Base-by-base conservation (phyloP, 2,113 vertebrate genomes). In the Alces alces region DNA sequence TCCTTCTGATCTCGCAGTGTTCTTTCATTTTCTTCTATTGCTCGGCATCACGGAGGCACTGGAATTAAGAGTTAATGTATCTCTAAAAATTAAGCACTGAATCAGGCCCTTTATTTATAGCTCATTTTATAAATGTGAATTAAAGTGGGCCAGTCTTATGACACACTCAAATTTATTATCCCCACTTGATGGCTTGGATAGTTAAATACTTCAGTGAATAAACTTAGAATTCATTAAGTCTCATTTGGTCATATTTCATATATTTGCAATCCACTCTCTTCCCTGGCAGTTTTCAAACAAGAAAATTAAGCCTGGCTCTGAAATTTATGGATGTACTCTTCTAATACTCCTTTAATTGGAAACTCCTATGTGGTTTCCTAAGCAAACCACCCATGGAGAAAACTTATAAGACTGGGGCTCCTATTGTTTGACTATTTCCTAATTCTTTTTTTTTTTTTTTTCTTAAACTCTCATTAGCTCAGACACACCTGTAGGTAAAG, bases 151-250 rank as follows among this genome's bases (percentile, higher is more conserved):
- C 82, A 93, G 97, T 97, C 98, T 97, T 97, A 97, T 96, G 98
- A 96, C 86, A 91, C 95, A 97, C 80, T 96, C 98, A 97, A 98
- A 98, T 97, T 98, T 98, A 95, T 98, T 98, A 98, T 98, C 98
- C 58, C 94, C 96, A 94, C 95, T 98, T 97, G 95, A 97, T 96
- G 95, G 96, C 96, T 92, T 90, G 88, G 97, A 93, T 97, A 97
- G 97, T 97, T 98, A 98, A 98, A 97, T 97, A 30, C 83, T 98
- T 95, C 93, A 80, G 94, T 94, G 97, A 98, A 98, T 95, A 97
- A 97, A 96, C 97, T 98, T 87, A 94, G 96, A 98, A 97, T 98
- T 98, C 98, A 99, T 98, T 98, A 98, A 96, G 93, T 97, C 97
- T 98, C 97, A 93, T 98, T 98, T 98, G 96, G 96, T 95, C 95